These are phyloP conservation scores for Meles meles DNA, from an alignment of 2,113 vertebrate species.

Conservation along the genomic window DNA sequence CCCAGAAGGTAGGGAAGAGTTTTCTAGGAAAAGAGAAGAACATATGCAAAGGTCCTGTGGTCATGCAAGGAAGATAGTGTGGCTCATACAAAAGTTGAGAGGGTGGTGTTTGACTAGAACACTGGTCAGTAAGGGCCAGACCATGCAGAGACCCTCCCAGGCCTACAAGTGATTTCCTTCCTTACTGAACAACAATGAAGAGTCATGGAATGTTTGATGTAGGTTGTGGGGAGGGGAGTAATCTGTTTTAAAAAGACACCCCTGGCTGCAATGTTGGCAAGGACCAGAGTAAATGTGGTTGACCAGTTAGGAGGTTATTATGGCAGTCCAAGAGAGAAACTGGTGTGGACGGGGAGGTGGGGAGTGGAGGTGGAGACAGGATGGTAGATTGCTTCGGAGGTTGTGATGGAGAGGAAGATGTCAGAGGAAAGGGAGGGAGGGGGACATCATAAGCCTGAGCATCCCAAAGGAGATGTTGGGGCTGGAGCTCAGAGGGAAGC, in stretches of 20 bases:
- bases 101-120: neutral
- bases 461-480: neutral
- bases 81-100: neutral
- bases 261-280: neutral
- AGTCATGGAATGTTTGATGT: neutral
- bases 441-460: neutral
- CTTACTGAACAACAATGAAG: neutral
- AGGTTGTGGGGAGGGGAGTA: neutral
- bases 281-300: neutral
- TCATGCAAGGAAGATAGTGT: neutral
- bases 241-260: neutral
- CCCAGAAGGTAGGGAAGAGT: neutral
- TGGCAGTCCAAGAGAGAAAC: neutral
- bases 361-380: neutral
- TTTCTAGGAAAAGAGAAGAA: neutral
- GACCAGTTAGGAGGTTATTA: neutral
- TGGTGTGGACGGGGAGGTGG: neutral
- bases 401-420: neutral
- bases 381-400: neutral
- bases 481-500: neutral
- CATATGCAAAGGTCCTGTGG: neutral
- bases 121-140: neutral
- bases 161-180: neutral
- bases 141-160: neutral
- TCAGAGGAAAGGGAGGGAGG: neutral